Conservation (phyloP, 2,888 invertebrate species). For the Hesperia comma region DNA sequence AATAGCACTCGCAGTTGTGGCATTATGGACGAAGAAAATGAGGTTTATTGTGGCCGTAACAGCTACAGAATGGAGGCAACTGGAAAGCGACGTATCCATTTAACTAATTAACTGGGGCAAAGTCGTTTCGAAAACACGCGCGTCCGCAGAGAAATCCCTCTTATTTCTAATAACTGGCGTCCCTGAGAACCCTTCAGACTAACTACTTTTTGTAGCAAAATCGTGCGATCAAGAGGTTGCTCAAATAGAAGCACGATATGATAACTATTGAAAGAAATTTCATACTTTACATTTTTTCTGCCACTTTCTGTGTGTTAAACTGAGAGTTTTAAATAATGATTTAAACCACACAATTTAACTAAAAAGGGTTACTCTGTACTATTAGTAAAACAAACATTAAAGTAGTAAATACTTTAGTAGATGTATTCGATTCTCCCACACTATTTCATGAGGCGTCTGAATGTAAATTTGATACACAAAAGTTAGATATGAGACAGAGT, state of each 20-base stretch:
- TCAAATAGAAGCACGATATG: too few relatives aligned
- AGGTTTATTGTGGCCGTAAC: conserved; percentile 61
- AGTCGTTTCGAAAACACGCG: conserved; percentile 62
- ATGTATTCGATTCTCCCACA: too few relatives aligned
- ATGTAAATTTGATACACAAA: neutral
- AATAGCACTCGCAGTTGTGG: conserved; percentile 52
- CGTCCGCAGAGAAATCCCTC: conserved; percentile 72
- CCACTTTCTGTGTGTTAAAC: too few relatives aligned
- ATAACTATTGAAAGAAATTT: too few relatives aligned
- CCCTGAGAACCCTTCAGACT: conserved; percentile 54
- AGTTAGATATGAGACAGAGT: neutral
- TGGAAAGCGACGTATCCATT: conserved; percentile 69
- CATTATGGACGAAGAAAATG: conserved; percentile 51
- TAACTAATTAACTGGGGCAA: conserved; percentile 76
- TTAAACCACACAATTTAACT: too few relatives aligned
- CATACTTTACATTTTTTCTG: too few relatives aligned
- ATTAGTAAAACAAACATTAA: too few relatives aligned
- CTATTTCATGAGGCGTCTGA: too few relatives aligned
- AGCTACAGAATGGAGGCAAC: conserved; percentile 57
- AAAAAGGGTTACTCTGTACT: too few relatives aligned
- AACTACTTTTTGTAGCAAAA: conserved; percentile 14
- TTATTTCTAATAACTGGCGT: conserved; percentile 76
- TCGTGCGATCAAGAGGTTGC: neutral
- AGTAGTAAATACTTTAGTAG: too few relatives aligned
- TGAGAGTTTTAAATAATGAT: too few relatives aligned